These are phyloP conservation scores for Alectura lathami DNA, from an alignment of 2,113 vertebrate species.

Conservation along the genomic window DNA sequence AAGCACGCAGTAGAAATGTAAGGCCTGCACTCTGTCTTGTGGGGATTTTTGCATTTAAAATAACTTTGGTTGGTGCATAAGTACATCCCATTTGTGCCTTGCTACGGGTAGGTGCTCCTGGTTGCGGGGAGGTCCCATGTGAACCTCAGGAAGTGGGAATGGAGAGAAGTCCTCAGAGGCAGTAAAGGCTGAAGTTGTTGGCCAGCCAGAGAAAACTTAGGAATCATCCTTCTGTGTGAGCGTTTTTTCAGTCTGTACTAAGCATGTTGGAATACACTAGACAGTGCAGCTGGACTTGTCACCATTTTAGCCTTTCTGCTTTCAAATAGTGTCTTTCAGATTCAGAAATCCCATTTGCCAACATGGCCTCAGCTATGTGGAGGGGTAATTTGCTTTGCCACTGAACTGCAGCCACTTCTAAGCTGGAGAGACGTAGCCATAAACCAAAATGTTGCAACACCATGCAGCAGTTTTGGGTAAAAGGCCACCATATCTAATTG, in stretches of 20 bases:
- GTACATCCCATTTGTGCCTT: background rate
- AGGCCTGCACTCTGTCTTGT: background rate
- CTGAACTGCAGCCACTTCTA: background rate
- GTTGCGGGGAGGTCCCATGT: accelerated
- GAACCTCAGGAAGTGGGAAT: background rate
- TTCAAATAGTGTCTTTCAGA: background rate
- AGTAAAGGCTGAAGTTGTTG: background rate
- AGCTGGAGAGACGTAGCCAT: background rate
- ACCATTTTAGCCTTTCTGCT: background rate
- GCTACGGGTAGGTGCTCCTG: accelerated
- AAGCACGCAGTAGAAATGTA: background rate
- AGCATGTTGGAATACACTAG: background rate
- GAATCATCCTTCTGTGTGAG: accelerated
- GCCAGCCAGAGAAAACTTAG: background rate
- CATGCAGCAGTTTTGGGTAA: background rate
- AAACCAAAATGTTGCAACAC: background rate
- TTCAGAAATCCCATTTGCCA: background rate
- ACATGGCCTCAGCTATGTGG: background rate
- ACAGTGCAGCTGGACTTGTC: background rate
- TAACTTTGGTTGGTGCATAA: background rate
- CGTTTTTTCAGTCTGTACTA: background rate
- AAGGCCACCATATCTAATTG: background rate
- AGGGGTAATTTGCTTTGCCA: background rate
- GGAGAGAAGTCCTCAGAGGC: background rate
- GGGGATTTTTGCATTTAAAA: constrained; percentile 48